Evolutionary conservation across 2,888 invertebrate genomes (phyloP).

Genomic region (Cephus pygmeus): DNA sequence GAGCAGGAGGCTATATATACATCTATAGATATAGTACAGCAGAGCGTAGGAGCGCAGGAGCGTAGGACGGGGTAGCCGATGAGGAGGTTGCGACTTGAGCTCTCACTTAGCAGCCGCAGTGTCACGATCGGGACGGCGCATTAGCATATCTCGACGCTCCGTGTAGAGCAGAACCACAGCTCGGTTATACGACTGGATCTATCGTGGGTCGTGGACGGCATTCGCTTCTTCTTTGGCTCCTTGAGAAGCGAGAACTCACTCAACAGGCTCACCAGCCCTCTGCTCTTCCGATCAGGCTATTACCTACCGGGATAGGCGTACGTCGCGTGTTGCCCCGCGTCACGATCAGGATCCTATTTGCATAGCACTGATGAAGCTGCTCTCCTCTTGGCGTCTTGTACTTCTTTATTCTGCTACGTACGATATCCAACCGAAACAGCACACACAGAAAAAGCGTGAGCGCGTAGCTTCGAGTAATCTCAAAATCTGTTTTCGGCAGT

Average conservation of each 20-base stretch:
- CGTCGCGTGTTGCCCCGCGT: constrained; percentile 60
- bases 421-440: neutral
- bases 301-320: neutral
- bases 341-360: constrained; percentile 64
- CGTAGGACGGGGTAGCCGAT: constrained; percentile 14
- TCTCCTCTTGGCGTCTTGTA: constrained; percentile 28
- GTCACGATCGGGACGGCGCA: constrained; percentile 63
- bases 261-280: constrained; percentile 25
- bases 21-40: constrained; percentile 4
- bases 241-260: constrained; percentile 47
- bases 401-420: neutral
- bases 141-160: constrained; percentile 63
- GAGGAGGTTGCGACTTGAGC: constrained; percentile 60
- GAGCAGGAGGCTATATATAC: neutral
- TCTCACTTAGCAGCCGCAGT: constrained; percentile 63
- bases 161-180: constrained; percentile 47
- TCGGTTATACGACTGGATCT: constrained; percentile 37
- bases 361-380: constrained; percentile 63
- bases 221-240: neutral
- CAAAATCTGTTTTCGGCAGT: neutral
- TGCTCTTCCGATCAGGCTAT: neutral
- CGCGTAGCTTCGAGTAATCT: neutral
- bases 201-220: constrained; percentile 46
- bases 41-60: constrained; percentile 1
- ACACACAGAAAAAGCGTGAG: neutral